A percentile compares a stretch with the other conserved stretches of the same genome.
Evolutionary conservation across 1,140 invertebrate species (phyloP).

Genomic region (Drosophila neocordata): DNA sequence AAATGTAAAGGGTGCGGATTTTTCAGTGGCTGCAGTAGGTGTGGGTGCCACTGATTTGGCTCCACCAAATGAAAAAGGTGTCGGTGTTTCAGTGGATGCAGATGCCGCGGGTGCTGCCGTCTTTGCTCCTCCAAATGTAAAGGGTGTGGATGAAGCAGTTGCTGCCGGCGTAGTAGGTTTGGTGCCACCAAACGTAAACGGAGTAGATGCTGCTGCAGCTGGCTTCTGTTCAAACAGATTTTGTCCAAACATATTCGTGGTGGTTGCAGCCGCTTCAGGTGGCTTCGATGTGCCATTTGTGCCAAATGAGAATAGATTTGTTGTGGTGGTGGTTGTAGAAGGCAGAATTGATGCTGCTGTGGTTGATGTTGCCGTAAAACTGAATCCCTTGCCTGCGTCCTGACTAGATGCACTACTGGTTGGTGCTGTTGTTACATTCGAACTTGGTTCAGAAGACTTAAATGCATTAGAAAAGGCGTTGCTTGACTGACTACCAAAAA

Average conservation of each 20-base stretch:
- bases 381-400: not conserved
- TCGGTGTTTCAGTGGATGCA: not conserved
- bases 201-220: not conserved
- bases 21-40: not conserved
- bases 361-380: not conserved
- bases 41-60: not conserved
- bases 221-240: slow-evolving; percentile 4
- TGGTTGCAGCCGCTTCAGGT: not conserved
- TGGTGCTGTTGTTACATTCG: not conserved
- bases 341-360: not conserved
- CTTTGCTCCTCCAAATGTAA: slow-evolving; percentile 34
- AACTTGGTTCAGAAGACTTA: not conserved
- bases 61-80: not conserved
- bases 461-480: not conserved
- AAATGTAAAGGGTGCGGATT: slow-evolving; percentile 8
- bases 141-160: not conserved
- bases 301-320: not conserved
- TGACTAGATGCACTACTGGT: not conserved
- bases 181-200: slow-evolving; percentile 37
- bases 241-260: slow-evolving; percentile 21
- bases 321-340: not conserved
- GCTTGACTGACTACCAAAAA: not conserved
- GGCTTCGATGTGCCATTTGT: not conserved
- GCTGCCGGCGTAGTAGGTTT: not conserved
- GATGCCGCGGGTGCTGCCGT: not conserved